These are phyloP conservation scores for Drosophila leontia DNA, from an alignment of 1,140 invertebrate genomes.

Conservation along the genomic window DNA sequence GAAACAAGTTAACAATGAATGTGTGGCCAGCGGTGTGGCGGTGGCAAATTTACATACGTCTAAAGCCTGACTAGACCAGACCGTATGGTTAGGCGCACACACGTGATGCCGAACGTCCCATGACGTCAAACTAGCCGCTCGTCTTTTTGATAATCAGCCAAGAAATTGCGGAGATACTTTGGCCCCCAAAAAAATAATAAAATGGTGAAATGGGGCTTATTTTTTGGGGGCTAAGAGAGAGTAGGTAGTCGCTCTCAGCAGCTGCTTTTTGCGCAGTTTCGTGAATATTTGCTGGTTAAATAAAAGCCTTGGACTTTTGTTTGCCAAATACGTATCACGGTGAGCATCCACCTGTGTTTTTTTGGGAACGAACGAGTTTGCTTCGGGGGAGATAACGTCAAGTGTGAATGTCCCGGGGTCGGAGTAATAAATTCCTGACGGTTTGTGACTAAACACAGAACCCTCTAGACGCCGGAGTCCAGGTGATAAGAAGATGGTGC, in stretches of 20 bases:
- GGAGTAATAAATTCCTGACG: constrained; percentile 36
- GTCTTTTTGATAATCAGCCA: constrained; percentile 59
- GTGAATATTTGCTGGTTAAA: constrained; percentile 53
- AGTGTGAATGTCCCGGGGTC: constrained; percentile 34
- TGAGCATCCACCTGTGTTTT: constrained; percentile 20
- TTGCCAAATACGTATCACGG: constrained; percentile 41
- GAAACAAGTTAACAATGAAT: constrained; percentile 30
- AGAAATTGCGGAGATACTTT: constrained; percentile 47
- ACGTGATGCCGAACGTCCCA: constrained; percentile 49
- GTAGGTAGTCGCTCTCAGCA: neutral
- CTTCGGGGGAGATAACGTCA: constrained; percentile 22
- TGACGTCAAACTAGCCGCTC: constrained; percentile 68
- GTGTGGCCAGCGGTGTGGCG: neutral
- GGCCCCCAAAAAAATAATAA: constrained; percentile 57
- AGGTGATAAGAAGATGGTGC: constrained; percentile 18
- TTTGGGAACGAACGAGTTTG: constrained; percentile 7
- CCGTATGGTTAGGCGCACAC: constrained; percentile 42
- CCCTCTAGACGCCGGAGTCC: constrained; percentile 8
- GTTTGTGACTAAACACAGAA: constrained; percentile 35
- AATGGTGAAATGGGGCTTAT: constrained; percentile 45
- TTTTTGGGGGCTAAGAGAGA: constrained; percentile 1
- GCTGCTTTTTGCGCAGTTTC: constrained; percentile 58
- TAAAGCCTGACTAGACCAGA: constrained; percentile 55
- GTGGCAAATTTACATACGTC: constrained; percentile 44
- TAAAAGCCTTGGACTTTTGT: constrained; percentile 46